Base-by-base conservation (phyloP, 1,140 invertebrate genomes). In the Saxidomus purpurata region DNA sequence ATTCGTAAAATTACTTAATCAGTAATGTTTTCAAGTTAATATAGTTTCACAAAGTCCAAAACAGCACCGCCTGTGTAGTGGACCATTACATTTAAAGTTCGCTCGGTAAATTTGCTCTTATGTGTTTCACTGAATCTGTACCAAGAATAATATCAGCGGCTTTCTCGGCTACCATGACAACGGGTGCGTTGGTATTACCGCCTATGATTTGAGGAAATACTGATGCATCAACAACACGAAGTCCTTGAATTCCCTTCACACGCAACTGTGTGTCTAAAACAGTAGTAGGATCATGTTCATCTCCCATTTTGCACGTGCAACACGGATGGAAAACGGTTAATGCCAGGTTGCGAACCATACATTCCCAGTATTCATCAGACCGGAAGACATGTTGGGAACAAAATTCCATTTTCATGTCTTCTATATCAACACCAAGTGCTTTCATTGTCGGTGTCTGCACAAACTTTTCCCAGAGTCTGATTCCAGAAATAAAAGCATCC, bases 251-350 rank as follows among this genome's bases (percentile, higher is more conserved):
- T 85, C 87, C 80, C 34, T 87, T 92, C 69, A 94, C 95, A 94
- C 94, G 36, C 8, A 96, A 95, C 92, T 98, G 97, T 17, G 97
- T 97, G 95, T 99, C 98, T 0, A 99, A 98, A 0, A 99, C 98
- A 0, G 98, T 98, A 11, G 97, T 97, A 13, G 97, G 96, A 94
- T 99, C 98, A 97, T 97, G 97, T 76, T 97, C 97, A 0, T 98
- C 97, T 0, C 98, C 98, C 98, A 99, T 99, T 94, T 98, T 99
- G 77, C 98, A 98, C 0, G 98, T 99, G 0, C 98, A 98, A 0
- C 98, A 97, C 0, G 98, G 98, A 96, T 99, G 98, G 93, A 98
- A 98, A 71, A 97, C 97, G 0, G 98, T 98, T 15, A 92, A 85
- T 11, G 94, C 93, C 19, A 92, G 92, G 19, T 94, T 91, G 25